Base-by-base conservation (phyloP, 2,113 vertebrate species). In the Colius striatus region DNA sequence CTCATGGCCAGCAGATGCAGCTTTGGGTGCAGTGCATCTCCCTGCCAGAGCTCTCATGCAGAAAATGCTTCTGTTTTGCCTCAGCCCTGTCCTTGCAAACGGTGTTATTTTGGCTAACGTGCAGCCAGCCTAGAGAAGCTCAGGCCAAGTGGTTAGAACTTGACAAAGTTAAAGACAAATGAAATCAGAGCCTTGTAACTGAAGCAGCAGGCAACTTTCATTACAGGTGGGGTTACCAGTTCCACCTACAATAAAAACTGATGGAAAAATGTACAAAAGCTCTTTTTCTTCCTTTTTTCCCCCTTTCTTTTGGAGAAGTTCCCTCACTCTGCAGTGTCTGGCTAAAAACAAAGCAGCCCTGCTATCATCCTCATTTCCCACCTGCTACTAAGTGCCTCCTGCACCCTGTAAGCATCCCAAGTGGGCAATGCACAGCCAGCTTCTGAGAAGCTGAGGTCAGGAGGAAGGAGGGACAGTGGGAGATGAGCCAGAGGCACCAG, bases 191-290 rank as follows among this genome's bases (percentile, higher is more conserved):
- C 51, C 71, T 57, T 65, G 75, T 34, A 79, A 53, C 30, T 76
- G 58, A 90, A 94, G 66, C 32, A 23, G 82, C 86, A 92, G 75
- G 17, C 48, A 63, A 25, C 79, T 90, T 86, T 54, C 83, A 54
- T 89, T 86, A 45, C 76, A 87, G 60, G 66, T 77, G 66, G 72
- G 48, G 54, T 61, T 57, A 73, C 67, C 16, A 61, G 72, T 86
- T 86, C 76, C 32, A 86, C 83, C 67, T 80, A 90, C 65, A 62
- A 66, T 73, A 86, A 89, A 92, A 95, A 47, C 41, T 30, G 54
- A 16, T 70, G 72, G 76, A 76, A 73, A 89, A 66, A 21, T 67
- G 22, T 67, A 74, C 89, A 32, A 94, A 62, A 14, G 9, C 11
- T 19, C 9, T 66, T 41, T n/a, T 10, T 10, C 36, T 38, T 32